Evolutionary conservation across 2,797 vertebrate species (phyloP), one percentile per base, ranked within the genome.

Genomic region (Florisuga fusca): DNA sequence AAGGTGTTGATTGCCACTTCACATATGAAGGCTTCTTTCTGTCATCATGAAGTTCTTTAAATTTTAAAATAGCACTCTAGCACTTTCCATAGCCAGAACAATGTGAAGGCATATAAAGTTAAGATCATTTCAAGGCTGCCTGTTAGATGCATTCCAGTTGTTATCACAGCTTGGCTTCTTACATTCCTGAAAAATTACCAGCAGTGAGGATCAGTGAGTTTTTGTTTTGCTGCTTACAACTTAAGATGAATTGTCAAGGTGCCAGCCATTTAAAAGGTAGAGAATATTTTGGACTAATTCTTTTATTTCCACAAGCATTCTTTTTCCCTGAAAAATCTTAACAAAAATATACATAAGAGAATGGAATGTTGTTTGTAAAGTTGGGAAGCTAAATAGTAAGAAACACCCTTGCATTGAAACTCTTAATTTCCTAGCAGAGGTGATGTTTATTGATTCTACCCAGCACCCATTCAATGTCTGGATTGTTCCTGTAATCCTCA

Each of bases 271-370:
- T 96, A 66, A 89, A 96, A 91, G 55, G 91, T 94, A 81, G 71
- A n/a, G n/a, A 75, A 74, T 93, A 86, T 95, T 89, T 95, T 89
- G 29, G 55, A 74, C 73, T 79, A 53, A n/a, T 57, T 83, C 14
- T 91, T 76, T 53, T 92, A 84, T 92, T 96, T 92, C 68, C 21
- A 58, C 41, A 93, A 87, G 41, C 89, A 51, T 93, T 93, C 76
- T 82, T 90, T 84, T 53, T 12, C 63, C 73, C 57, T 31, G 61
- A 87, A 95, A 90, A 86, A 93, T 62, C 58, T 72, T 68, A 94
- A 94, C 59, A 93, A 75, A 95, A 97, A 96, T 92, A 97, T 88
- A 96, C 94, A 76, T 69, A 50, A 73, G 63, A 77, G 77, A 93
- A 67, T 63, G 89, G 94, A 96, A 96, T 96, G 85, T 93, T 95